A percentile compares a stretch with the other conserved stretches of the same genome.
These are phyloP conservation scores for Eristalis pertinax DNA, from an alignment of 2,888 invertebrate genomes.

Conservation along the genomic window DNA sequence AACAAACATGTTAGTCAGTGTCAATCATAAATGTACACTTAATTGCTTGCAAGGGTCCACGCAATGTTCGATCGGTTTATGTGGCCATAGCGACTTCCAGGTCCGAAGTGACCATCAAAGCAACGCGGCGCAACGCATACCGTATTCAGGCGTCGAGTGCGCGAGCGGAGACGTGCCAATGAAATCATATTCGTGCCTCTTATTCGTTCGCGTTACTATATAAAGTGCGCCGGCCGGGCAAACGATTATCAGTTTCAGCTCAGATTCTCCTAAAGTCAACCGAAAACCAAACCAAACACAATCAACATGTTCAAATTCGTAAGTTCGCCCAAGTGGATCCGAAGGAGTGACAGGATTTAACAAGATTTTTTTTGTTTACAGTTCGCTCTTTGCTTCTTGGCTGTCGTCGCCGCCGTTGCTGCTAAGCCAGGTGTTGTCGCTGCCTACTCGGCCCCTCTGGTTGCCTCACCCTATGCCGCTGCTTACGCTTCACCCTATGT, in stretches of 20 bases:
- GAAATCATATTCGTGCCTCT: background rate
- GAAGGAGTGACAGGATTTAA: background rate
- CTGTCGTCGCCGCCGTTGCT: constrained; percentile 75
- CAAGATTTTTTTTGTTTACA: background rate
- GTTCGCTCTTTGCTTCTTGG: constrained; percentile 75
- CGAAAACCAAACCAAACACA: constrained; percentile 10
- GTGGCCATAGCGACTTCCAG: constrained; percentile 20
- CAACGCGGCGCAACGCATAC: background rate
- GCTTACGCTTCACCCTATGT: constrained; percentile 71
- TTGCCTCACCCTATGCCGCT: constrained; percentile 72
- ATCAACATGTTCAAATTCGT: constrained; percentile 63
- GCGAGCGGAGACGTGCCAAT: constrained; percentile 39
- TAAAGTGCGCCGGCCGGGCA: constrained; percentile 8
- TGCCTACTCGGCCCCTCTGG: constrained; percentile 73
- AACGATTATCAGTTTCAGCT: constrained; percentile 49
- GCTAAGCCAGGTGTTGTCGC: constrained; percentile 76
- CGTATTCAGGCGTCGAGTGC: constrained; percentile 20
- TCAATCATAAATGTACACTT: background rate
- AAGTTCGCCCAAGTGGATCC: background rate
- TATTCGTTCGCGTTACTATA: constrained; percentile 16
- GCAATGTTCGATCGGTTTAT: background rate
- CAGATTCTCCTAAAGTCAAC: no score
- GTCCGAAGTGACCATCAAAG: constrained; percentile 15
- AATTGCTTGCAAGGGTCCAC: background rate
- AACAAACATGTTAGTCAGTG: background rate